These are phyloP conservation scores for Perca fluviatilis DNA, from an alignment of 2,113 vertebrate species.

Conservation along the genomic window DNA sequence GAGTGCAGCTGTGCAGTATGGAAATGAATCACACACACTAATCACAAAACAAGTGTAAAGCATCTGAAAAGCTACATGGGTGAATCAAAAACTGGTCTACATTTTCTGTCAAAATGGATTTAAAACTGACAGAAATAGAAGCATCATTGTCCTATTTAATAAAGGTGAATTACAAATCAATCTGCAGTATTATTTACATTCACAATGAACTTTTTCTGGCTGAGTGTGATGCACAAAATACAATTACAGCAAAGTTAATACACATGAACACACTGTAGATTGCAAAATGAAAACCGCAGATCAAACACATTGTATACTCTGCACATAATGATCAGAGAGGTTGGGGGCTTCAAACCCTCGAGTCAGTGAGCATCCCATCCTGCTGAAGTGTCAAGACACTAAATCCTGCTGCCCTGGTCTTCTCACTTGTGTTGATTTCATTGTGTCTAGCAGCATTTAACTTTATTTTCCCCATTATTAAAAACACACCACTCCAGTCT, in stretches of 20 bases:
- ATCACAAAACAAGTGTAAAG: neutral
- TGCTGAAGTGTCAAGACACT: slow-evolving; percentile 3
- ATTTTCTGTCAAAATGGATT: neutral
- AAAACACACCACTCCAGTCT: too few species aligned
- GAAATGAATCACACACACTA: neutral
- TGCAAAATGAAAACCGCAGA: neutral
- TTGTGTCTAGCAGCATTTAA: too few species aligned
- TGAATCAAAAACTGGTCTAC: neutral
- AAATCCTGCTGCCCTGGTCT: neutral
- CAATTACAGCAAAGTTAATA: slow-evolving; percentile 15
- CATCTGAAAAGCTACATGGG: too few species aligned
- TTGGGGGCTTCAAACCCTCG: neutral
- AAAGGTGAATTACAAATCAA: neutral
- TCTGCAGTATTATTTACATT: neutral
- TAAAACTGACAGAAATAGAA: neutral
- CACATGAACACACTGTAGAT: neutral
- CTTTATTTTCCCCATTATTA: too few species aligned
- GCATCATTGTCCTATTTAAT: neutral
- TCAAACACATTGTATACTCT: neutral
- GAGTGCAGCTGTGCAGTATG: neutral
- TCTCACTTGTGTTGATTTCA: neutral
- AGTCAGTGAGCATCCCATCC: neutral
- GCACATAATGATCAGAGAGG: neutral
- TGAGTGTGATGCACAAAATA: neutral
- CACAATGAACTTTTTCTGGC: neutral